These are phyloP conservation scores for Leucoma salicis DNA, from an alignment of 2,888 invertebrate genomes.

Conservation along the genomic window DNA sequence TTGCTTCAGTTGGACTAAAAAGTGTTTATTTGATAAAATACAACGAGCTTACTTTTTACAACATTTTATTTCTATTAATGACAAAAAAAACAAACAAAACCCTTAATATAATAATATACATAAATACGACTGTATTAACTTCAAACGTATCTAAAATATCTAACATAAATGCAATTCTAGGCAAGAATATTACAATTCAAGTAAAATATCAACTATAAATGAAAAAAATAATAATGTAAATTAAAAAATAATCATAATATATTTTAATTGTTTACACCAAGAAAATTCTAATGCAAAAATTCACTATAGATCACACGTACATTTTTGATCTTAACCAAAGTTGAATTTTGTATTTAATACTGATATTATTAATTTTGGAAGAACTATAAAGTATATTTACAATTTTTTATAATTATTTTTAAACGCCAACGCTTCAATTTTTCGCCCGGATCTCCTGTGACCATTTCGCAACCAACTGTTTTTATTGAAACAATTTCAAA, in stretches of 20 bases:
- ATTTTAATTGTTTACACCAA: conserved; percentile 67
- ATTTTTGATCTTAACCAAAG: conserved; percentile 80
- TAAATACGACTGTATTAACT: conserved; percentile 81
- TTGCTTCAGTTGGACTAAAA: conserved; percentile 83
- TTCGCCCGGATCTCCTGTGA: conserved; percentile 75
- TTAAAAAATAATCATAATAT: conserved; percentile 55
- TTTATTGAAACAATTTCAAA: conserved; percentile 38
- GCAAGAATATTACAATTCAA: conserved; percentile 76
- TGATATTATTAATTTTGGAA: conserved; percentile 78
- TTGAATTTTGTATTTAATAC: conserved; percentile 82
- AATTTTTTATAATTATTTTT: conserved; percentile 46
- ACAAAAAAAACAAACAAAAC: conserved; percentile 81
- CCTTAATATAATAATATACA: conserved; percentile 80
- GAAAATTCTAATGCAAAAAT: conserved; percentile 68
- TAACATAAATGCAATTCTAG: conserved; percentile 81
- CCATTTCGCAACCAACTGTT: conserved; percentile 77
- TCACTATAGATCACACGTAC: conserved; percentile 79
- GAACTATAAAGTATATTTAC: conserved; percentile 81
- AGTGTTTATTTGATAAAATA: conserved; percentile 83
- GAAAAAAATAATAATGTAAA: conserved; percentile 47
- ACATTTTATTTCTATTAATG: conserved; percentile 82
- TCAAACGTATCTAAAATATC: conserved; percentile 75
- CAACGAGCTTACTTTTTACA: conserved; percentile 83
- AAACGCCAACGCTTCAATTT: conserved; percentile 68
- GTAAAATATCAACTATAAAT: conserved; percentile 64